Conservation (phyloP, 2,888 invertebrate genomes). For the Cephus runcator region DNA sequence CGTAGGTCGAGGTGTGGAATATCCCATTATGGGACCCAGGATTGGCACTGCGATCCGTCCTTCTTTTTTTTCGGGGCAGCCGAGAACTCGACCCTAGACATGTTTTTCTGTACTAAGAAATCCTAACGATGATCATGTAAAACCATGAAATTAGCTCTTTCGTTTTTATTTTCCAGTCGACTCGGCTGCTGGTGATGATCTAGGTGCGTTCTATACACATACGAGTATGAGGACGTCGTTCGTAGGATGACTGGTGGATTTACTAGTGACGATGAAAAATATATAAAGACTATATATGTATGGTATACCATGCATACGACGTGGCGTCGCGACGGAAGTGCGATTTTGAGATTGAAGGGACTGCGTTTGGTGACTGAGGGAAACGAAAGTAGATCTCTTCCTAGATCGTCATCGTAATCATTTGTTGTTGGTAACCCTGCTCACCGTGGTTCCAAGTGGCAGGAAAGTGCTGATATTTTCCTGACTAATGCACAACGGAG, state of each 20-base stretch:
- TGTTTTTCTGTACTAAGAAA: not conserved
- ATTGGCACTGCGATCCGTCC: not conserved
- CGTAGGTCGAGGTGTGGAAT: not conserved
- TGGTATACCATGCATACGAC: not conserved
- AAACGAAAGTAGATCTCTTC: not conserved
- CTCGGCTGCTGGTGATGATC: not conserved
- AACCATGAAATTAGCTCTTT: not conserved
- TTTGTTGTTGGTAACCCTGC: not conserved
- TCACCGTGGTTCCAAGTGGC: not conserved
- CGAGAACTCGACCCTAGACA: not conserved
- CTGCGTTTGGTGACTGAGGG: not conserved
- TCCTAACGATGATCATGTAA: not conserved
- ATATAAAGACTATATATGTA: not conserved
- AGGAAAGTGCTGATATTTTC: slow-evolving; percentile 9
- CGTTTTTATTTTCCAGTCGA: not conserved
- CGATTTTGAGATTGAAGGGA: not conserved
- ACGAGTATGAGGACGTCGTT: not conserved
- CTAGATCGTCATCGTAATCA: not conserved
- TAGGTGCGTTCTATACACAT: not conserved
- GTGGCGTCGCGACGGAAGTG: not conserved
- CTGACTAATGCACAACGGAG: slow-evolving; percentile 8
- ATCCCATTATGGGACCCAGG: not conserved
- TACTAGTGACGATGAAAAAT: not conserved
- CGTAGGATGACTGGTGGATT: not conserved
- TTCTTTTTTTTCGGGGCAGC: not conserved